Base-by-base conservation (phyloP, 1,140 invertebrate species). In the Drosophila erecta region DNA sequence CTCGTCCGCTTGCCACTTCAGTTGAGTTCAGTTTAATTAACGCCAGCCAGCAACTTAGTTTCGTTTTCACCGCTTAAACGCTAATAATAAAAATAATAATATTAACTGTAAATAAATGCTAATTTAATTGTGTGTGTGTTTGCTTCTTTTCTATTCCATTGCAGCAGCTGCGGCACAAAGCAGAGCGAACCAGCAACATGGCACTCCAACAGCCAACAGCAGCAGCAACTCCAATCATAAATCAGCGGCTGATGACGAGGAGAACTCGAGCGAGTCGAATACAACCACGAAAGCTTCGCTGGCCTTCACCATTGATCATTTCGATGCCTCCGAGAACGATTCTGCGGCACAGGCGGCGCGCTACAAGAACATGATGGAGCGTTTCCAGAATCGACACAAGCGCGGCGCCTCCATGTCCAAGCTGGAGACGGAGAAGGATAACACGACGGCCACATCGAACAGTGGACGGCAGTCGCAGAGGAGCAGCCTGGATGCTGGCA, bases 231-330 rank as follows among this genome's bases (percentile, higher is more conserved):
- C 73, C 55, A 58, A 58, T 20, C 17, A 30, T 2, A 37, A 65
- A 41, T 27, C 55, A 3, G 37, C 3, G 10, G 58, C 35, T 7
- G 81, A 66, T n/a, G 85, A 78, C 7, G 90, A 90, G 47, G 80
- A 90, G 37, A 65, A 79, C 33, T 76, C 81, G 20, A 76, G 64
- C 46, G 86, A 66, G 47, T 81, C 85, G 12, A 81, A 85, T 46
- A 44, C 86, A 35, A 73, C 84, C 7, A 56, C 79, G 65, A 78
- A 76, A 7, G 74, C 74, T 14, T 62, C 81, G 35, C 83, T 93
- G 81, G 95, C 95, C 15, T 96, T 96, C 80, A 95, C 95, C 37
- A 95, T 96, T 58, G 95, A 96, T 76, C 95, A 95, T 75, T 95
- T 94, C 2, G 94, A 93, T 33, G 92, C 94, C n/a, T 95, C 95